Percentiles rank a stretch among this genome's conserved stretches.
Evolutionary conservation across 2,888 invertebrate species (phyloP).

Genomic region (Pachymerium ferrugineum): DNA sequence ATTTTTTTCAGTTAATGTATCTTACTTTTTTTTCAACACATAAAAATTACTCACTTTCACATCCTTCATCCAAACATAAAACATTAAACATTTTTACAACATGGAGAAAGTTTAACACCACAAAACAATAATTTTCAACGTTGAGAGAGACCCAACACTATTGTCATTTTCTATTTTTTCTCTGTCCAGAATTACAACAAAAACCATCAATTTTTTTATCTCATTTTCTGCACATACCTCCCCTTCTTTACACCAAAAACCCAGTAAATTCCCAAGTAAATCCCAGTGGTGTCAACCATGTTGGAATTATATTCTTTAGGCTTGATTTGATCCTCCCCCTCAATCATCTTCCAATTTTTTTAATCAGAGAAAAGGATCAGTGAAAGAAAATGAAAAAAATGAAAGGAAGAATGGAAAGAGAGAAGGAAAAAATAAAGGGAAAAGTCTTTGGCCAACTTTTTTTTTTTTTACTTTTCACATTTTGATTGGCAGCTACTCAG

Average conservation of each 20-base stretch:
- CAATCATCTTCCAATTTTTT: slow-evolving; percentile 27
- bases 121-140: not conserved
- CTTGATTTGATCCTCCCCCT: slow-evolving; percentile 27
- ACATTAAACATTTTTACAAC: not conserved
- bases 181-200: not conserved
- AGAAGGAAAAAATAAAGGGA: not conserved
- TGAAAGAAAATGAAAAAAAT: slow-evolving; percentile 4
- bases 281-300: slow-evolving; percentile 15
- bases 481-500: slow-evolving; percentile 15
- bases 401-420: not conserved
- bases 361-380: slow-evolving; percentile 24
- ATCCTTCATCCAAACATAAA: not conserved
- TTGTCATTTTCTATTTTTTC: not conserved
- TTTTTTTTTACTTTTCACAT: not conserved
- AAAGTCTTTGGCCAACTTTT: slow-evolving; percentile 2
- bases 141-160: too few species aligned
- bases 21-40: not conserved
- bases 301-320: slow-evolving; percentile 24
- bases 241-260: slow-evolving; percentile 11
- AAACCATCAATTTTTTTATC: slow-evolving; percentile 6
- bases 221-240: slow-evolving; percentile 9
- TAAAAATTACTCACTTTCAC: not conserved
- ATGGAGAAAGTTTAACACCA: too few species aligned
- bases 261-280: slow-evolving; percentile 20
- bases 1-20: not conserved